Conservation (phyloP, 1,140 invertebrate species). For the Mamestra configurata region DNA sequence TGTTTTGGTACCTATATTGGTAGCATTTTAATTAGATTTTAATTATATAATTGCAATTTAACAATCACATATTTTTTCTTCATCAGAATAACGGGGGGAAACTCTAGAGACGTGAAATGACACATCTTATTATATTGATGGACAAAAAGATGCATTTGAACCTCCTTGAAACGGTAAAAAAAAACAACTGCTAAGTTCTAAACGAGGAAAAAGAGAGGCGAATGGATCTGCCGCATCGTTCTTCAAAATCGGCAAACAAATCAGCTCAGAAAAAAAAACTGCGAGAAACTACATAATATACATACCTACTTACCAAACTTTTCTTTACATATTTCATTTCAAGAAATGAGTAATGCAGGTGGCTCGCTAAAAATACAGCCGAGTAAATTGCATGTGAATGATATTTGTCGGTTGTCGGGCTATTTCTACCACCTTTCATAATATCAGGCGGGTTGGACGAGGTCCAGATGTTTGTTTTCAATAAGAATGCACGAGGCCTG, state of each 20-base stretch:
- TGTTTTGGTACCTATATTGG: conserved; percentile 7
- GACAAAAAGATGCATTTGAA: not conserved
- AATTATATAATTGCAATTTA: too few relatives aligned
- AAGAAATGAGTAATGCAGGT: conserved; percentile 17
- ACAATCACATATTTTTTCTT: too few relatives aligned
- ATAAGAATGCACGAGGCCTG: conserved; percentile 13
- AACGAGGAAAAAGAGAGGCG: not conserved
- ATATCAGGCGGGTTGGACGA: conserved; percentile 19
- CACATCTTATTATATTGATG: conserved; percentile 17
- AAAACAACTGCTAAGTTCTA: too few relatives aligned
- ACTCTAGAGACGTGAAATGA: too few relatives aligned
- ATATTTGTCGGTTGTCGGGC: conserved; percentile 36
- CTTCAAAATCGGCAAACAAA: too few relatives aligned
- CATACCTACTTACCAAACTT: not conserved
- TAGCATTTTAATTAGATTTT: not conserved
- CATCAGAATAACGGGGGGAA: not conserved
- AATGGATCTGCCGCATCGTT: not conserved
- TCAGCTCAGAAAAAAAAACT: not conserved
- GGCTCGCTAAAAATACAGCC: conserved; percentile 4
- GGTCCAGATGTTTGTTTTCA: conserved; percentile 38
- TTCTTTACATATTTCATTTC: not conserved
- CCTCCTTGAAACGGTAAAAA: not conserved
- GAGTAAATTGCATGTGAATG: conserved; percentile 29
- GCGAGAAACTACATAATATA: not conserved
- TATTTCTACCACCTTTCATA: conserved; percentile 42